These are phyloP conservation scores for Cyanoderma ruficeps DNA, from an alignment of 2,113 vertebrate species.

Conservation along the genomic window DNA sequence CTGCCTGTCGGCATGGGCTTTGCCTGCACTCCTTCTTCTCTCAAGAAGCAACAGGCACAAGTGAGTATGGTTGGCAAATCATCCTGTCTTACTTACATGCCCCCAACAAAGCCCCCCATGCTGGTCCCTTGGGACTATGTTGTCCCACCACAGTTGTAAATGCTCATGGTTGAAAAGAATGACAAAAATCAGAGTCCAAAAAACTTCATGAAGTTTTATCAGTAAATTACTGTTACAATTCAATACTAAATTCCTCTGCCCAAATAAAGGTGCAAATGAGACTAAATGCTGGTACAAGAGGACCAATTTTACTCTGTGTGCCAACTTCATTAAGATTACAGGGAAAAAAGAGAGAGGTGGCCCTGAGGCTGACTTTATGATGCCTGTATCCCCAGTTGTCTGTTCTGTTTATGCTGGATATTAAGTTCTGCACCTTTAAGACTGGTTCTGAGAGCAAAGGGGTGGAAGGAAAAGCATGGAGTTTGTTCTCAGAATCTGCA, in stretches of 20 bases:
- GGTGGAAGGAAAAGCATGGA: not conserved
- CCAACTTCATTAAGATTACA: not conserved
- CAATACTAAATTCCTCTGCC: not conserved
- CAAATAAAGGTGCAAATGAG: not conserved
- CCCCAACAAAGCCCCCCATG: fast-evolving
- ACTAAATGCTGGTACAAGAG: not conserved
- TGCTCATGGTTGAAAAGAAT: not conserved
- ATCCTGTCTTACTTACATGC: not conserved
- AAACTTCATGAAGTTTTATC: not conserved
- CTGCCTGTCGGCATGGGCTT: not conserved
- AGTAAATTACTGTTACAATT: not conserved
- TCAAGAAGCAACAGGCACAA: not conserved
- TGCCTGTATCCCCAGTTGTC: not conserved
- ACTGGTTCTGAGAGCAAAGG: not conserved
- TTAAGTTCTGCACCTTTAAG: not conserved
- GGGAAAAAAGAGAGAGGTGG: not conserved
- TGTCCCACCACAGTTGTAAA: not conserved
- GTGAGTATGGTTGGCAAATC: not conserved
- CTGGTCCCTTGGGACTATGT: too few species aligned
- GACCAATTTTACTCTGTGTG: not conserved
- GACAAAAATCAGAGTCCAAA: not conserved
- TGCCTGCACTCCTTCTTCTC: not conserved
- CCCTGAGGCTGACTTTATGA: not conserved
- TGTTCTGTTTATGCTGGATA: not conserved
- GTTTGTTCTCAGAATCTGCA: not conserved